phyloP scores from a whole-genome alignment of 2,888 invertebrate genomes.

The Microplitis deprimator region DNA sequence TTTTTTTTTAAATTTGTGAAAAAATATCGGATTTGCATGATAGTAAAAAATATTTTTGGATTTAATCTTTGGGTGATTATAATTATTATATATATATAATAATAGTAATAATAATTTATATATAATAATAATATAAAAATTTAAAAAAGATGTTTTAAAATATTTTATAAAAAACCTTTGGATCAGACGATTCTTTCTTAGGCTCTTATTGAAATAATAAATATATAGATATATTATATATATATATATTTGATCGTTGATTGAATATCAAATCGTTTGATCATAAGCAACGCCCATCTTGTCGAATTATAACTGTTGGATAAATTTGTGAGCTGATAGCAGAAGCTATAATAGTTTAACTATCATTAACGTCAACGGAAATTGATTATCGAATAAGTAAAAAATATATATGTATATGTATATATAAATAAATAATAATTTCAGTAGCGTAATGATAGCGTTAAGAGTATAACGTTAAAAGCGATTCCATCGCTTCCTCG shows the following conservation, averaged over 20 bases:
- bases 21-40: conserved; percentile 55
- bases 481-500: background rate
- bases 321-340: background rate
- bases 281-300: background rate
- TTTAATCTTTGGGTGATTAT: conserved; percentile 66
- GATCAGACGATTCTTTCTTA: background rate
- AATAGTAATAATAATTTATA: conserved; percentile 3
- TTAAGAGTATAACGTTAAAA: background rate
- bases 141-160: background rate
- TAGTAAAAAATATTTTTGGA: conserved; percentile 68
- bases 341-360: background rate
- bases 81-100: conserved; percentile 50
- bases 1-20: conserved; percentile 42
- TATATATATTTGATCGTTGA: background rate
- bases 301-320: background rate
- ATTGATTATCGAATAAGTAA: background rate
- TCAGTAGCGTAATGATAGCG: background rate
- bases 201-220: conserved; percentile 1
- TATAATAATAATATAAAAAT: conserved; percentile 8
- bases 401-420: background rate
- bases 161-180: background rate
- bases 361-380: conserved; percentile 1
- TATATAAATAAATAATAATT: background rate
- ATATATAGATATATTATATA: background rate
- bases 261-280: background rate